Base-by-base conservation (phyloP, 2,888 invertebrate species). In the Trilocha varians region DNA sequence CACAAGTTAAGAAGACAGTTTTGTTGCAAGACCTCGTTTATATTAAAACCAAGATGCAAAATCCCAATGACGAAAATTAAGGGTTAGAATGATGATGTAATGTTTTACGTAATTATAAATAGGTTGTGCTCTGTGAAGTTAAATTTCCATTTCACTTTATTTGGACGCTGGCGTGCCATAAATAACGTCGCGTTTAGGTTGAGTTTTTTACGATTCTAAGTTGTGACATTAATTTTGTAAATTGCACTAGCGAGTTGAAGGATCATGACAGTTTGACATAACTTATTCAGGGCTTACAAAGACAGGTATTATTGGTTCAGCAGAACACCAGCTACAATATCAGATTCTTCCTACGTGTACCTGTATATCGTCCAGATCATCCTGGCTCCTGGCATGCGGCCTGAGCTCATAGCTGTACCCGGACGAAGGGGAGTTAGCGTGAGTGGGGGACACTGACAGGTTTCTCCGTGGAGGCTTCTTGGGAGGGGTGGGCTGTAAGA, bases 391-490 rank as follows among this genome's bases (percentile, higher is more conserved):
- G 34, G 91, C 90, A 51, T 86, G 87, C 53, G 90, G 89, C 53
- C 91, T 88, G 60, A 87, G 78, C 70, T 91, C 91, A 69, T 89
- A 90, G 65, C 80, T 80, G 68, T 86, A 84, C 49, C 80, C 84
- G 41, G 83, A 83, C 41, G 85, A 84, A 33, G 84, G 83, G 43
- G 83, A 83, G 62, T 88, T 88, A 47, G 88, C 89, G 65, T 95
- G 94, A 17, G 94, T 95, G 16, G 95, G 95, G 13, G 95, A 95
- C 46, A 94, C 93, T 11, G 94, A 94, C 42, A 95, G 87, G 74
- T 95, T 95, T 53, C 95, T 87, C 39, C 96, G 88, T 2, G 96
- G 96, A 47, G 96, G 95, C 77, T 96, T 96, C 84, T 95, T 95
- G 37, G 95, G 95, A 42, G 95, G 94, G 42, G 93, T 93, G 39